Conservation (phyloP, 23 tunicate species). For the Phallusia fumigata region DNA sequence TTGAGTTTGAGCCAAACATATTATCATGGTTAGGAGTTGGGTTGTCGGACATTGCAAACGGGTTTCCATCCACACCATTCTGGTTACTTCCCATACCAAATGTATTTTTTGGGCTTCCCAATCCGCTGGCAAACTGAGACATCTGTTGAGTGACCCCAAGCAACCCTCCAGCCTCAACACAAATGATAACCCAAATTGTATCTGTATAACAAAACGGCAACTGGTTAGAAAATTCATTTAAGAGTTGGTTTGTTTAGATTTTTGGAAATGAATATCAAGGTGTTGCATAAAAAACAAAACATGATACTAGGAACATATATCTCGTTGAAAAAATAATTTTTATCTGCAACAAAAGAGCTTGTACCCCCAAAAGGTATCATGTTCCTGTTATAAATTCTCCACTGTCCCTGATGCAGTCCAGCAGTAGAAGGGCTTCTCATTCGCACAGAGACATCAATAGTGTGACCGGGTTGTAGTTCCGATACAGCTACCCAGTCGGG, state of each 20-base stretch:
- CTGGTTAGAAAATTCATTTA: no score
- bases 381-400: slow-evolving; percentile 73
- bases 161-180: slow-evolving; percentile 79
- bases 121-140: slow-evolving; percentile 46
- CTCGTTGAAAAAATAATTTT: no score
- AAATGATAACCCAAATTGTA: slow-evolving; percentile 90
- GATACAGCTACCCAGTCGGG: slow-evolving; percentile 70
- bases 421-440: slow-evolving; percentile 63
- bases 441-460: slow-evolving; percentile 69
- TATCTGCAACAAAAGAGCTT: no score
- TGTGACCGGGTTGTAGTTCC: slow-evolving; percentile 41
- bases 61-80: neutral
- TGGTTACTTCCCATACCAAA: neutral
- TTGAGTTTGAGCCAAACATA: neutral
- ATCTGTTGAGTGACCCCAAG: slow-evolving; percentile 78
- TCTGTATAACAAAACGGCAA: slow-evolving; percentile 20
- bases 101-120: slow-evolving; percentile 21
- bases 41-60: neutral
- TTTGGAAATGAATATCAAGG: no score
- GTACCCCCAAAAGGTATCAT: slow-evolving; percentile 82
- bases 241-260: no score
- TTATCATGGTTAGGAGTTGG: neutral
- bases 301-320: no score
- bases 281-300: neutral
- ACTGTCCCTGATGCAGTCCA: slow-evolving; percentile 91